These are phyloP conservation scores for Bedellia somnulentella DNA, from an alignment of 2,888 invertebrate species.

Conservation along the genomic window DNA sequence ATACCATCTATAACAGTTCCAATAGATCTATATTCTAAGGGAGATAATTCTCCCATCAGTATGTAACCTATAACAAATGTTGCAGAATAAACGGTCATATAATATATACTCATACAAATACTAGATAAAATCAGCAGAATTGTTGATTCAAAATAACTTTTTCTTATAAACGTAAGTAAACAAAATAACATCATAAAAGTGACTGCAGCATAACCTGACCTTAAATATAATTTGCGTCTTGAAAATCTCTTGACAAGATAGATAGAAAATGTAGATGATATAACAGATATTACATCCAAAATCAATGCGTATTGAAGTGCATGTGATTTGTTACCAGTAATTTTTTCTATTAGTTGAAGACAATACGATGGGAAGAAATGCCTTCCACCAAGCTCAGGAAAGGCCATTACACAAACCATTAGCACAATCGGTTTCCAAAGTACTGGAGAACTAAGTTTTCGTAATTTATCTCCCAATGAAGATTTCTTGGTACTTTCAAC, in stretches of 20 bases:
- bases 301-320: constrained; percentile 5
- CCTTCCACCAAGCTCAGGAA: constrained; percentile 6
- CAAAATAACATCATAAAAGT: background rate
- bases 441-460: constrained; percentile 4
- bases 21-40: constrained; percentile 7
- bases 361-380: constrained; percentile 7
- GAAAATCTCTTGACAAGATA: constrained; percentile 1
- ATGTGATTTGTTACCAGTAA: constrained; percentile 5
- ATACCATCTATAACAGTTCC: constrained; percentile 6
- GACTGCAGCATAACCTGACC: background rate
- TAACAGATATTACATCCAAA: constrained; percentile 2
- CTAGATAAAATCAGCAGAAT: constrained; percentile 3
- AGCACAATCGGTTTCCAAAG: constrained; percentile 7
- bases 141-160: background rate
- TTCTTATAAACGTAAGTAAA: background rate
- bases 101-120: constrained; percentile 3
- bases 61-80: constrained; percentile 5
- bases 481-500: background rate
- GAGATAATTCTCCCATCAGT: constrained; percentile 7
- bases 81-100: constrained; percentile 1
- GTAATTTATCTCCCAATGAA: background rate
- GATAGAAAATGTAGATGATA: background rate
- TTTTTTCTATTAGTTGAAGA: constrained; percentile 4
- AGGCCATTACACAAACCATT: constrained; percentile 2
- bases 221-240: constrained; percentile 3